Evolutionary conservation across 2,113 vertebrate species (phyloP).

Genomic region (Indicator indicator): DNA sequence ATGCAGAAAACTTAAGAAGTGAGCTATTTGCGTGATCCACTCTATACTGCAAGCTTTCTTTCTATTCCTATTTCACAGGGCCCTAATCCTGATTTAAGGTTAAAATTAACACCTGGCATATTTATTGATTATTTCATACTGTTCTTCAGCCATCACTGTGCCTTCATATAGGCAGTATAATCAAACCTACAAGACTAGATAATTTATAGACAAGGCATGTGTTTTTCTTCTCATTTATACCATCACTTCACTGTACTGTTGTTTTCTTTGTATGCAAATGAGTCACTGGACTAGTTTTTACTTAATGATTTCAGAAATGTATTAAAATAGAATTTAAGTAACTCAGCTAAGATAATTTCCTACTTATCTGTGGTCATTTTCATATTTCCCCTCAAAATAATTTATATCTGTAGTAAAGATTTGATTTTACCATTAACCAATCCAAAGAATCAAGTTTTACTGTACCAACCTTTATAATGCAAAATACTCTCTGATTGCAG

Average conservation of each 20-base stretch:
- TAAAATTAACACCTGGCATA: conserved; percentile 37
- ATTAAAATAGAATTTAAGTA: conserved; percentile 53
- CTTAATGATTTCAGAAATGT: neutral
- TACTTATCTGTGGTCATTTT: conserved; percentile 40
- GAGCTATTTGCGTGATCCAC: neutral
- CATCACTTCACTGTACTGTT: neutral
- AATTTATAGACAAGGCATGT: conserved; percentile 4
- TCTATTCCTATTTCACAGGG: conserved; percentile 53
- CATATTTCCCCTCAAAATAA: conserved; percentile 37
- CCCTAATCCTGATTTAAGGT: conserved; percentile 39
- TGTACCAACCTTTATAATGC: neutral
- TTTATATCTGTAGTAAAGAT: neutral
- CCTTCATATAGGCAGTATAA: neutral
- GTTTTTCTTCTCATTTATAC: neutral
- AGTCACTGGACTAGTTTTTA: neutral
- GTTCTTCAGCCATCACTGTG: conserved; percentile 43
- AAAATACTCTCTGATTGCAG: neutral
- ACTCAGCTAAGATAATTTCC: conserved; percentile 28
- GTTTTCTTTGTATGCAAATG: neutral
- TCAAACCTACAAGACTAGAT: neutral
- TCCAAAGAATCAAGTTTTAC: neutral
- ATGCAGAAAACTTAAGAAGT: neutral
- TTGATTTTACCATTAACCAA: conserved; percentile 11
- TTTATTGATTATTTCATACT: conserved; percentile 34
- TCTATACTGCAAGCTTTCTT: neutral